phyloP scores from a whole-genome alignment of 2,797 vertebrate genomes.

The Pristis pectinata region DNA sequence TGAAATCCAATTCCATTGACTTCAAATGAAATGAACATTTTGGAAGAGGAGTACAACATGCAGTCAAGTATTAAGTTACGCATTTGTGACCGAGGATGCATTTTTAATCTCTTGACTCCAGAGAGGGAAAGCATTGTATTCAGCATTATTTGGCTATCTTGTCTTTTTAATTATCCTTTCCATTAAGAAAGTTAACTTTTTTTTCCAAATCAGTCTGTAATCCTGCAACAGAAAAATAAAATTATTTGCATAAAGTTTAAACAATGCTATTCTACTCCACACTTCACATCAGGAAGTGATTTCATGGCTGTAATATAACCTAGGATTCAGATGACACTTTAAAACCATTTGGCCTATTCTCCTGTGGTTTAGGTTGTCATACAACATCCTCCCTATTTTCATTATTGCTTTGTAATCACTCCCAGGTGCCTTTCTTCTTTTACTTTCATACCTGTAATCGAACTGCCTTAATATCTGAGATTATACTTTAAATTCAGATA shows the following conservation, averaged over 20 bases:
- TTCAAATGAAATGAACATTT: too few relatives aligned
- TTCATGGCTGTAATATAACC: background rate
- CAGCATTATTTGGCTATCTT: background rate
- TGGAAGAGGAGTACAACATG: too few relatives aligned
- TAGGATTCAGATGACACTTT: constrained; percentile 14
- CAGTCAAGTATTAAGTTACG: too few relatives aligned
- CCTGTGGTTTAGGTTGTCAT: constrained; percentile 27
- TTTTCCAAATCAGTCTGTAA: background rate
- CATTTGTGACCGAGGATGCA: too few relatives aligned
- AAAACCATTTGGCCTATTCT: background rate
- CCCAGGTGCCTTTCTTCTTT: constrained; percentile 10
- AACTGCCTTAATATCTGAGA: constrained; percentile 20
- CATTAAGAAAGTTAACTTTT: background rate
- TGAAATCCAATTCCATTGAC: too few relatives aligned
- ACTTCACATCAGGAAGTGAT: constrained; percentile 32
- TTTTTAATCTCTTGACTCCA: too few relatives aligned
- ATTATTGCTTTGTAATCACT: constrained; percentile 26
- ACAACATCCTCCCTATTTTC: constrained; percentile 31
- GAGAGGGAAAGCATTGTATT: background rate
- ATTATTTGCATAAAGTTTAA: constrained; percentile 18
- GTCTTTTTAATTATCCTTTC: background rate
- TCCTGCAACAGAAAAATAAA: background rate
- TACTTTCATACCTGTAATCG: constrained; percentile 26
- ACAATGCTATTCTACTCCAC: background rate
- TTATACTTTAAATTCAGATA: background rate